Evolutionary conservation across 1,140 invertebrate genomes (phyloP).

Genomic region (Saccostrea glomerata): DNA sequence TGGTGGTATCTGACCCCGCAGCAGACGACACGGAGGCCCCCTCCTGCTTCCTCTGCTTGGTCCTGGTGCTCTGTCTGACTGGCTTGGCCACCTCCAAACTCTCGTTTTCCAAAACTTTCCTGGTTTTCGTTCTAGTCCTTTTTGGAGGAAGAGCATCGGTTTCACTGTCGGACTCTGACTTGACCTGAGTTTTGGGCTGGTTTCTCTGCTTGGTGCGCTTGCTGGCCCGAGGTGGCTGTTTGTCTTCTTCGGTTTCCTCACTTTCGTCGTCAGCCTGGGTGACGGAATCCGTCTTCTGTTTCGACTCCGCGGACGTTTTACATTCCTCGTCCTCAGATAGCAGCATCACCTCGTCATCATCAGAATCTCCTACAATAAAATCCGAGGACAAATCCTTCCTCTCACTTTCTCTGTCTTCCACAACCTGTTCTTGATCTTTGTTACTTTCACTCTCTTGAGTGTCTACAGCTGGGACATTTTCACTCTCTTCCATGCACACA

Average conservation of each 20-base stretch:
- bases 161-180: not conserved
- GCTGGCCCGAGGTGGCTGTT: not conserved
- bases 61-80: not conserved
- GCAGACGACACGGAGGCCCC: not conserved
- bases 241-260: not conserved
- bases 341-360: not conserved
- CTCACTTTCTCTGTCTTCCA: not conserved
- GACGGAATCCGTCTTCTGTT: constrained; percentile 17
- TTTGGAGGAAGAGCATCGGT: not conserved
- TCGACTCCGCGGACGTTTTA: not conserved
- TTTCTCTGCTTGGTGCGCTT: constrained; percentile 28
- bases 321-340: not conserved
- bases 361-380: not conserved
- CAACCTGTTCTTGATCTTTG: not conserved
- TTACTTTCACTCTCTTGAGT: not conserved
- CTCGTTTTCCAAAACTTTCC: constrained; percentile 19
- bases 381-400: not conserved
- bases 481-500: not conserved
- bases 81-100: not conserved
- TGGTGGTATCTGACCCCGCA: not conserved
- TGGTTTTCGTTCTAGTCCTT: constrained; percentile 1
- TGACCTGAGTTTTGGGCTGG: not conserved
- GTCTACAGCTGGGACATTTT: not conserved
- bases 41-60: constrained; percentile 3
- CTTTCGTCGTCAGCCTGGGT: constrained; percentile 9